These are phyloP conservation scores for Aix galericulata DNA, from an alignment of 2,113 vertebrate species.

Conservation along the genomic window DNA sequence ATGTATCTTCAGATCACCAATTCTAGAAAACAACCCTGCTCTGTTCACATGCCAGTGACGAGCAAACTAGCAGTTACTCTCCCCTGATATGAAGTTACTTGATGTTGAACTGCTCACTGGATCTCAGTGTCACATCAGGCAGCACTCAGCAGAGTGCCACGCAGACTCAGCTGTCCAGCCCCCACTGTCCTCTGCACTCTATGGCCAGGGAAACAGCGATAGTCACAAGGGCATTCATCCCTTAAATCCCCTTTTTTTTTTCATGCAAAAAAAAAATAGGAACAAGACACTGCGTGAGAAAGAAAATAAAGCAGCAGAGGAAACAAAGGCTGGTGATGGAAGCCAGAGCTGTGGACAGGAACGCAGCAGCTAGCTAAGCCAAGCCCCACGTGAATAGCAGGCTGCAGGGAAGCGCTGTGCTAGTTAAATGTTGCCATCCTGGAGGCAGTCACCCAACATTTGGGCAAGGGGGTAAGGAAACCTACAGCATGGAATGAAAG, in stretches of 20 bases:
- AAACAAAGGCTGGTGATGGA: neutral
- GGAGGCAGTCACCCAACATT: neutral
- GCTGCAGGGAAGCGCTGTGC: neutral
- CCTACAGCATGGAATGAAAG: neutral
- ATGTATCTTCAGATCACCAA: neutral
- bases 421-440: neutral
- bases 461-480: neutral
- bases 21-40: neutral
- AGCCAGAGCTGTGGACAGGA: neutral
- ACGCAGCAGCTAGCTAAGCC: neutral
- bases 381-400: neutral
- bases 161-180: rapidly evolving
- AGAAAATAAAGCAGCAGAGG: neutral
- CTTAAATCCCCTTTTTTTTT: neutral
- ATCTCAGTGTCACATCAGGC: rapidly evolving
- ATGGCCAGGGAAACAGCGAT: neutral
- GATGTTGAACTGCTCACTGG: rapidly evolving
- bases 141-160: neutral
- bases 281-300: neutral
- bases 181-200: neutral
- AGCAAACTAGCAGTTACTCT: neutral
- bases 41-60: neutral
- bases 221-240: neutral
- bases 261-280: neutral
- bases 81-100: neutral